These are phyloP conservation scores for Neuroscelio doddi DNA, from an alignment of 2,888 invertebrate species.

Conservation along the genomic window DNA sequence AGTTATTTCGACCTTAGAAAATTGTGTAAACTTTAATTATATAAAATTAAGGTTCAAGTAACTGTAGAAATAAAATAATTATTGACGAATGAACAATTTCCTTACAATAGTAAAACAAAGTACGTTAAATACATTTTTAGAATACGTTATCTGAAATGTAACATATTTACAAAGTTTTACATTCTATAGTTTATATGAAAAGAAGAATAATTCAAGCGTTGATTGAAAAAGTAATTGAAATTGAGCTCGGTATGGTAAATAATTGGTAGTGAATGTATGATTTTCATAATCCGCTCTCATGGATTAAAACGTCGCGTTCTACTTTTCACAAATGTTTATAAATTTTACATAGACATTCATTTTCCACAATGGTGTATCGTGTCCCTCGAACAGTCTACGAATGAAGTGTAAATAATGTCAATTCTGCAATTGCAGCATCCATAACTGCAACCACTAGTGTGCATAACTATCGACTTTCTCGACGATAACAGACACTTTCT, in stretches of 20 bases:
- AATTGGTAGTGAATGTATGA: neutral
- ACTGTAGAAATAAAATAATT: too few relatives aligned
- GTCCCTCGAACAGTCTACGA: neutral
- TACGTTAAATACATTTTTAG: too few relatives aligned
- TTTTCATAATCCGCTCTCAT: neutral
- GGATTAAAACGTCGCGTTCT: neutral
- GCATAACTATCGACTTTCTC: constrained; percentile 11
- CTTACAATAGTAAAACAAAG: too few relatives aligned
- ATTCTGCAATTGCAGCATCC: constrained; percentile 1
- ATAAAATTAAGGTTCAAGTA: too few relatives aligned
- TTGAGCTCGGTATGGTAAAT: neutral
- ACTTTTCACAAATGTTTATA: constrained; percentile 4
- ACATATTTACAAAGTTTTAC: too few relatives aligned
- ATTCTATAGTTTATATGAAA: too few relatives aligned
- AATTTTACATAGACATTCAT: neutral
- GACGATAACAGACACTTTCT: constrained; percentile 9
- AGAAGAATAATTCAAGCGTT: neutral
- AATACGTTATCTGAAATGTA: too few relatives aligned
- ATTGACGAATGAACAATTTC: too few relatives aligned
- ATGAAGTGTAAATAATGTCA: constrained; percentile 8
- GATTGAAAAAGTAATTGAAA: neutral
- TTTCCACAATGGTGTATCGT: neutral
- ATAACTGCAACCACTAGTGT: constrained; percentile 16
- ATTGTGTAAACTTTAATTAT: too few relatives aligned
- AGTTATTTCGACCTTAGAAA: too few relatives aligned